These are phyloP conservation scores for Lineus longissimus DNA, from an alignment of 1,140 invertebrate species.

Conservation along the genomic window DNA sequence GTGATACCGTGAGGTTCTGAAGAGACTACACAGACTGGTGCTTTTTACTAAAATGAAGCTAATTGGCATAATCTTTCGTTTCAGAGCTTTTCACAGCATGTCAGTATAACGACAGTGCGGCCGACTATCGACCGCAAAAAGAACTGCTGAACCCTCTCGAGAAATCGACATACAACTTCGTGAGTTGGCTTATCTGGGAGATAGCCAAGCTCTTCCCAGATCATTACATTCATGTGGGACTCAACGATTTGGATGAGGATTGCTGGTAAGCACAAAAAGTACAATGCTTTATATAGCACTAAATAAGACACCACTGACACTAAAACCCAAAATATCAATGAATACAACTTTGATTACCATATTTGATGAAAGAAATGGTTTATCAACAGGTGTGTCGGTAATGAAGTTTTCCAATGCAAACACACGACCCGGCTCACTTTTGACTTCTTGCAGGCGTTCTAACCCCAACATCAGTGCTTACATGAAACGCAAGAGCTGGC, in stretches of 20 bases:
- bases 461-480: constrained; percentile 71
- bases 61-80: too few relatives aligned
- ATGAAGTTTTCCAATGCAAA: too few relatives aligned
- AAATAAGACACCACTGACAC: too few relatives aligned
- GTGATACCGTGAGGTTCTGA: too few relatives aligned
- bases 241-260: constrained; percentile 79
- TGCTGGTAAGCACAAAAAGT: constrained; percentile 69
- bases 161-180: constrained; percentile 37
- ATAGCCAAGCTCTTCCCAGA: constrained; percentile 43
- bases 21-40: too few relatives aligned
- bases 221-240: constrained; percentile 60
- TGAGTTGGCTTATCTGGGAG: constrained; percentile 39
- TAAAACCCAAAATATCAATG: too few relatives aligned
- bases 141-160: constrained; percentile 41
- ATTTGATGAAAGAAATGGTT: too few relatives aligned
- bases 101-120: constrained; percentile 25
- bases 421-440: too few relatives aligned
- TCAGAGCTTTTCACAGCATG: constrained; percentile 68
- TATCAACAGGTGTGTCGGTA: too few relatives aligned
- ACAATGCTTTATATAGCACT: too few relatives aligned
- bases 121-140: constrained; percentile 19
- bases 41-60: too few relatives aligned
- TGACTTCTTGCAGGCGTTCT: constrained; percentile 60
- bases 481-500: constrained; percentile 56
- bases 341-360: too few relatives aligned